Base-by-base conservation (phyloP, 2,113 vertebrate species). In the Corythaixoides concolor region DNA sequence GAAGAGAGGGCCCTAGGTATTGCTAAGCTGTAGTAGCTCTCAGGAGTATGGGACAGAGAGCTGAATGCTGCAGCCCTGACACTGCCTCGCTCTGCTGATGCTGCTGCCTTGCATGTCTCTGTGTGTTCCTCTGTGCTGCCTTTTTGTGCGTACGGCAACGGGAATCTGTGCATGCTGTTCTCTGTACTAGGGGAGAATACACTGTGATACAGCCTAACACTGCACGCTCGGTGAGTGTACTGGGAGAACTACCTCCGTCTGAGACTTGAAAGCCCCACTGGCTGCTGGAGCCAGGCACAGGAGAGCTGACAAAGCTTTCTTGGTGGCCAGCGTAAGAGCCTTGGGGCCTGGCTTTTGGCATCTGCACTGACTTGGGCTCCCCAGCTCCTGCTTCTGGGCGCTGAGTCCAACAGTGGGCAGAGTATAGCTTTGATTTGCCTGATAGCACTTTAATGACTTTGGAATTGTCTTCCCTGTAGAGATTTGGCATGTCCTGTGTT, bases 31-130 rank as follows among this genome's bases (percentile, higher is more conserved):
- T 72, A 53, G 83, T 70, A 93, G 78, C 70, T 87, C 52, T 56
- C 53, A 30, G 64, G 52, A 67, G 32, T 67, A 30, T 33, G 89
- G 47, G 81, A 93, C 56, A 78, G 85, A 72, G 75, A 47, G 64
- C 64, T 62, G 86, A 50, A 33, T 28, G 69, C 92, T 94, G 66
- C 75, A 92, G 91, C 87, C 28, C 69, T 94, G 70, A 68, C 91
- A 49, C 55, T 60, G 52, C 68, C 63, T 49, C 43, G 9, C 76
- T 89, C 76, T 78, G 94, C 82, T 88, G 37, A 43, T 94, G 64
- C 94, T 93, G 83, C 88, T 96, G 93, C 49, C 92, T 91, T 88
- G 95, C 91, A 75, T 82, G 73, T 72, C 64, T 88, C 52, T 85
- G 33, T n/a, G 32, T 85, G 72, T 93, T 58, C 70, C 60, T 93